Evolutionary conservation across 2,888 invertebrate species (phyloP).

Genomic region (Noctua janthina): DNA sequence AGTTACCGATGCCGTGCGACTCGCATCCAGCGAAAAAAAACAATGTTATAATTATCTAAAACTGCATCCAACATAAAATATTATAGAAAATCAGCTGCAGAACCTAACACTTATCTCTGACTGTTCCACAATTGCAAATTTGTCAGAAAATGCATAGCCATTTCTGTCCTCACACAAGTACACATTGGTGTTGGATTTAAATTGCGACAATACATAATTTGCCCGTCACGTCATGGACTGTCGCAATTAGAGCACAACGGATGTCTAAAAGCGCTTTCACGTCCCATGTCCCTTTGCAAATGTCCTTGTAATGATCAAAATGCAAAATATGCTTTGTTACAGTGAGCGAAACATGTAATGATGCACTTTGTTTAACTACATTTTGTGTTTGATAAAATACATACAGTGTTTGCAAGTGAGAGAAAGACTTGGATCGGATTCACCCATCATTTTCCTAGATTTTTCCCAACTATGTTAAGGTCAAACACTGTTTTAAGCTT

Average conservation of each 20-base stretch:
- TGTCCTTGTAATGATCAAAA: constrained; percentile 29
- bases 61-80: constrained; percentile 6
- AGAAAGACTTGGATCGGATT: no score
- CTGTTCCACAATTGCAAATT: constrained; percentile 36
- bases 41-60: neutral
- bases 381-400: neutral
- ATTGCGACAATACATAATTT: constrained; percentile 64
- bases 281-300: constrained; percentile 41
- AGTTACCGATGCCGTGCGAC: no score
- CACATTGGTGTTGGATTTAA: constrained; percentile 56
- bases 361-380: neutral
- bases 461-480: neutral
- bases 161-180: constrained; percentile 39
- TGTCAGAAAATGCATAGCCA: constrained; percentile 54
- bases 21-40: neutral
- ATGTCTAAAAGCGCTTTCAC: constrained; percentile 57
- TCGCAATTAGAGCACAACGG: constrained; percentile 55
- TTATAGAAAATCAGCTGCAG: neutral
- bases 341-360: neutral
- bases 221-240: constrained; percentile 53
- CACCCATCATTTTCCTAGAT: neutral
- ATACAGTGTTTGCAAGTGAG: no score
- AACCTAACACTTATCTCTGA: constrained; percentile 12
- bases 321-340: constrained; percentile 24
- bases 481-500: no score